Evolutionary conservation across 2,888 invertebrate species (phyloP).

Genomic region (Platynereis dumerilii): DNA sequence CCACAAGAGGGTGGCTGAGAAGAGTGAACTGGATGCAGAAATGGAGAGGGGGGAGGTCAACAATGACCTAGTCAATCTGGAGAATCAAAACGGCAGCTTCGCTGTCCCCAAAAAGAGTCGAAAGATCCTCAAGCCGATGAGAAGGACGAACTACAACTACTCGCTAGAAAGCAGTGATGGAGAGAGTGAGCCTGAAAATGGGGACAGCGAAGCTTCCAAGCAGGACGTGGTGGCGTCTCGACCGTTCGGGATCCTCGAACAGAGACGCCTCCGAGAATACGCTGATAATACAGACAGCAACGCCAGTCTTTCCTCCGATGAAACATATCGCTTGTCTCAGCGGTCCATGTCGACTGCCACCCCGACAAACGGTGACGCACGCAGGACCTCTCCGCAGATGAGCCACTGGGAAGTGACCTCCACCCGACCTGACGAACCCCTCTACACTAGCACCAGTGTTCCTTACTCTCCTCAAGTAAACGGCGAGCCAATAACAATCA

Average conservation of each 20-base stretch:
- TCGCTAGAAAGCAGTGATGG: slow-evolving; percentile 22
- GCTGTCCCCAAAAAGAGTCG: slow-evolving; percentile 18
- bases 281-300: slow-evolving; percentile 23
- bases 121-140: slow-evolving; percentile 21
- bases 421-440: slow-evolving; percentile 19
- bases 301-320: slow-evolving; percentile 23
- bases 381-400: slow-evolving; percentile 13
- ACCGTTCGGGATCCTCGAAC: slow-evolving; percentile 14
- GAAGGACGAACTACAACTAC: slow-evolving; percentile 20
- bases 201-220: slow-evolving; percentile 11
- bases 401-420: slow-evolving; percentile 17
- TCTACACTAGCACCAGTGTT: not conserved
- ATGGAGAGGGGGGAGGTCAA: slow-evolving; percentile 6
- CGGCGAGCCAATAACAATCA: too few species aligned
- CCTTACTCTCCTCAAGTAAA: too few species aligned
- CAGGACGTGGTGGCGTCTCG: slow-evolving; percentile 7
- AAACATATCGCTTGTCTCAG: slow-evolving; percentile 11
- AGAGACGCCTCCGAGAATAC: slow-evolving; percentile 12
- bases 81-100: slow-evolving; percentile 5
- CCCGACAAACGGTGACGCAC: not conserved
- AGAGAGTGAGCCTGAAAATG: slow-evolving; percentile 25
- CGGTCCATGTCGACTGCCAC: not conserved
- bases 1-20: slow-evolving; percentile 13
- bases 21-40: slow-evolving; percentile 15
- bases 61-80: slow-evolving; percentile 2